A percentile compares a stretch with the other conserved stretches of the same genome.
phyloP scores from a whole-genome alignment of 2,797 vertebrate species.

The Perodicticus potto region DNA sequence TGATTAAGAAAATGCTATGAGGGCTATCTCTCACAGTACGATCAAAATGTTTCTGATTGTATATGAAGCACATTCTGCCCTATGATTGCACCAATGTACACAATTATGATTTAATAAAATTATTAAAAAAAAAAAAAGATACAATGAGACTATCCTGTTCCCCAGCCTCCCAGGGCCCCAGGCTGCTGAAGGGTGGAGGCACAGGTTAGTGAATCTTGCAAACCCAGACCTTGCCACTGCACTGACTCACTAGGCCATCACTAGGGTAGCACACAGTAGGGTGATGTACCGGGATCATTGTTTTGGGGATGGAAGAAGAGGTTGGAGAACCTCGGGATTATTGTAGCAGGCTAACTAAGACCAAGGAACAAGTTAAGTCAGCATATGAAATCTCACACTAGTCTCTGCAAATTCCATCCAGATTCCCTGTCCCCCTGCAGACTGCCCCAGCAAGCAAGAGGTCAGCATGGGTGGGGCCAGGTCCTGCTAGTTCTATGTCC shows the following conservation, averaged over 20 bases:
- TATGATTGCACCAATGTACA: too few species aligned
- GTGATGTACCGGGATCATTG: too few species aligned
- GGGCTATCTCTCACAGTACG: too few species aligned
- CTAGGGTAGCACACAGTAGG: not conserved
- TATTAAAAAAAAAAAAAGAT: too few species aligned
- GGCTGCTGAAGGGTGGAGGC: too few species aligned
- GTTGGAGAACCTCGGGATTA: not conserved
- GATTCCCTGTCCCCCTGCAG: not conserved
- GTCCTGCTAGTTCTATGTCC: not conserved
- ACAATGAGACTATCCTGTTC: fast-evolving
- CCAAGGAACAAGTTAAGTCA: not conserved
- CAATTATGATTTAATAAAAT: too few species aligned
- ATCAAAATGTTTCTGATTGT: too few species aligned
- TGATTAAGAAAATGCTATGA: too few species aligned
- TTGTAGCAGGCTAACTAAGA: not conserved
- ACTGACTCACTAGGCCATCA: not conserved
- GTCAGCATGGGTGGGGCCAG: fast-evolving
- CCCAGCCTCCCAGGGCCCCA: too few species aligned
- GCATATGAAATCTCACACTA: not conserved
- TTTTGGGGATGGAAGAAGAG: not conserved
- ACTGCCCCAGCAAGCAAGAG: fast-evolving
- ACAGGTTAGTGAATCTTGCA: not conserved
- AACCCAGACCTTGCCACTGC: not conserved
- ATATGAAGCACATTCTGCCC: too few species aligned
- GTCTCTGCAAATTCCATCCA: not conserved